Base-by-base conservation (phyloP, 2,888 invertebrate genomes). In the Cepaea hortensis region DNA sequence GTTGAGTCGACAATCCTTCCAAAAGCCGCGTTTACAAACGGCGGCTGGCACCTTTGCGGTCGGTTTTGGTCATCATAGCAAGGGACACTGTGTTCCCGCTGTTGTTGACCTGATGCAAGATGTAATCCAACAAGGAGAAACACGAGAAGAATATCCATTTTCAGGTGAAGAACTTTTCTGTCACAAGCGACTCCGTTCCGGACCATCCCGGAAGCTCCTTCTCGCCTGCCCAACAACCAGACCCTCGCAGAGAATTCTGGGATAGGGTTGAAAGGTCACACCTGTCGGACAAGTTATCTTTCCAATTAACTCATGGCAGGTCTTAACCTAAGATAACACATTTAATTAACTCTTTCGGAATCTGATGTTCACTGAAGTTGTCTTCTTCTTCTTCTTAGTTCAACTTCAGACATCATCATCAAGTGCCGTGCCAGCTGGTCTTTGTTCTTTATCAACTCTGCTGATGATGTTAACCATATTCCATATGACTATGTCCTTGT, bases 21-120 rank as follows among this genome's bases (percentile, higher is more conserved):
- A 95, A 97, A 99, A 13, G 99, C 99, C 6, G 98, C 98, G 94
- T 99, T 99, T 94, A 97, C 98, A 95, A 99, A 99, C 92, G 97
- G 97, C 0, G 99, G 99, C 92, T 98, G 97, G 95, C 99, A 99
- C 95, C 97, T 96, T 97, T 98, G 96, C 18, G 95, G 91, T 65
- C 91, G 90, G 48, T 94, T 93, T 18, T 89, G 87, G 6, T 90
- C 87, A 89, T 94, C 94, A 89, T 95, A 95, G 89, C 95, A 95
- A 77, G 87, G 87, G 6, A 85, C 85, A 85, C 85, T 81, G 5
- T 81, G 81, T 55, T 85, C 85, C 23, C 50, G 68, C 61, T 85
- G 84, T 20, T 70, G 68, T 20, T 77, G 84, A 68, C 84, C 65
- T 62, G 50, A 77, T 18, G 55, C 84, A 1, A 77, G 46, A 20